A percentile compares a stretch with the other conserved stretches of the same genome.
Conservation (phyloP, 35 echinoderm and acorn worm genomes). For the Diadema setosum region DNA sequence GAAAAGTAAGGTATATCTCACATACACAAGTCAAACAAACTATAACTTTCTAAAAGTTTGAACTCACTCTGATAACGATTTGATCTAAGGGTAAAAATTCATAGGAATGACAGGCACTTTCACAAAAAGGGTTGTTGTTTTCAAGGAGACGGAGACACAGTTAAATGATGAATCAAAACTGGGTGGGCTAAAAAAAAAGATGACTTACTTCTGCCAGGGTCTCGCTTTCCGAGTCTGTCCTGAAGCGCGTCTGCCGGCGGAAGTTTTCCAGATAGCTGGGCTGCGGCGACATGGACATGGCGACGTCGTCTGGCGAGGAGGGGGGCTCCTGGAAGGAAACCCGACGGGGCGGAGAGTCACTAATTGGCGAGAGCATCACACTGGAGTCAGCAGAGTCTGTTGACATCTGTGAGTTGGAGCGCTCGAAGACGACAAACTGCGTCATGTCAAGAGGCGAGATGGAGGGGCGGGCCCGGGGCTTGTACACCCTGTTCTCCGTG, state of each 20-base stretch:
- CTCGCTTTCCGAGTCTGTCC: conserved; percentile 47
- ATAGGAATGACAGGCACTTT: too few relatives aligned
- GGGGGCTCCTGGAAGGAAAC: conserved; percentile 17
- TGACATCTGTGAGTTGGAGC: conserved; percentile 71
- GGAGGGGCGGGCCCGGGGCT: conserved; percentile 62
- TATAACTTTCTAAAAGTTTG: too few relatives aligned
- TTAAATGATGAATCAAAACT: too few relatives aligned
- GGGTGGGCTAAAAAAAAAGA: too few relatives aligned
- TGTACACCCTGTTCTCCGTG: conserved; percentile 45
- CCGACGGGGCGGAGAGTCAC: not conserved
- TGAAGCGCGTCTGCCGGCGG: not conserved
- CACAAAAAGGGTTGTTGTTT: too few relatives aligned
- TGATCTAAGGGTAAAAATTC: too few relatives aligned
- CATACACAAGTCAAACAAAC: too few relatives aligned
- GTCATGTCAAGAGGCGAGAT: conserved; percentile 93
- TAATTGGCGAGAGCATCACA: not conserved
- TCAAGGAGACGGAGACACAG: too few relatives aligned
- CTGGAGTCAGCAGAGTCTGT: conserved; percentile 20
- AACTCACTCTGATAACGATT: too few relatives aligned
- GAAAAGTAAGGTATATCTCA: too few relatives aligned
- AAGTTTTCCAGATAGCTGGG: not conserved
- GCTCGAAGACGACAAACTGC: conserved; percentile 78
- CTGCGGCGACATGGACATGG: conserved; percentile 72
- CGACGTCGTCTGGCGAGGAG: conserved; percentile 66
- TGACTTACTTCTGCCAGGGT: conserved; percentile 30